Percentiles rank a stretch among this genome's conserved stretches.
Conservation (phyloP, 2,113 vertebrate species). For the Protobothrops flavoviridis region DNA sequence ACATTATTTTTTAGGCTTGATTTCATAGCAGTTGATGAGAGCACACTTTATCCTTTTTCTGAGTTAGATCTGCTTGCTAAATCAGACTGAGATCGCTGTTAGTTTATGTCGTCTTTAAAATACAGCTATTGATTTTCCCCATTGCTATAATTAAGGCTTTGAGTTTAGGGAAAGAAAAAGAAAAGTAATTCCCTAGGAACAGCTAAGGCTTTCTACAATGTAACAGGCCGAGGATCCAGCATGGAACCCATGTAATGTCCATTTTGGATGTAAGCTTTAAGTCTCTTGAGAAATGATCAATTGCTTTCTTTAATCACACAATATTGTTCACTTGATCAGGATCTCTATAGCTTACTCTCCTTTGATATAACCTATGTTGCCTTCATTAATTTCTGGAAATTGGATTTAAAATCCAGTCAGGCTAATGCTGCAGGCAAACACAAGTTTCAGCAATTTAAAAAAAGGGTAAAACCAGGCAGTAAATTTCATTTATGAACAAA, state of each 20-base stretch:
- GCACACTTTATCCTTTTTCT: not conserved
- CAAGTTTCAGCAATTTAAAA: constrained; percentile 62
- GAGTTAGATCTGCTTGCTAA: not conserved
- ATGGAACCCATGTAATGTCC: not conserved
- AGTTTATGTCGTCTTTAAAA: not conserved
- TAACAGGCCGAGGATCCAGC: not conserved
- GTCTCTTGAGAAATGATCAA: not conserved
- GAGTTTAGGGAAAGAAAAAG: not conserved
- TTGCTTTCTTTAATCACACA: not conserved
- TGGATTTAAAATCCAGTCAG: constrained; percentile 51
- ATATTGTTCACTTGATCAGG: not conserved
- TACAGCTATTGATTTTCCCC: not conserved
- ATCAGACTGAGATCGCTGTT: not conserved
- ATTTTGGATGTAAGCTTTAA: not conserved
- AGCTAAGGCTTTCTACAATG: not conserved
- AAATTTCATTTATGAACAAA: constrained; percentile 45
- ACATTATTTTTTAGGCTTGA: not conserved
- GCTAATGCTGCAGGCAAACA: constrained; percentile 49
- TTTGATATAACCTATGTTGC: not conserved
- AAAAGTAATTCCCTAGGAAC: not conserved
- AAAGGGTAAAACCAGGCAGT: constrained; percentile 8
- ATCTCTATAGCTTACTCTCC: not conserved
- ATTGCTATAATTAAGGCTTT: not conserved
- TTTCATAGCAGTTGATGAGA: not conserved
- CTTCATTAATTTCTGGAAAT: constrained; percentile 40